These are phyloP conservation scores for Brachypodius melanocephalos DNA, from an alignment of 2,113 vertebrate species.

Conservation along the genomic window DNA sequence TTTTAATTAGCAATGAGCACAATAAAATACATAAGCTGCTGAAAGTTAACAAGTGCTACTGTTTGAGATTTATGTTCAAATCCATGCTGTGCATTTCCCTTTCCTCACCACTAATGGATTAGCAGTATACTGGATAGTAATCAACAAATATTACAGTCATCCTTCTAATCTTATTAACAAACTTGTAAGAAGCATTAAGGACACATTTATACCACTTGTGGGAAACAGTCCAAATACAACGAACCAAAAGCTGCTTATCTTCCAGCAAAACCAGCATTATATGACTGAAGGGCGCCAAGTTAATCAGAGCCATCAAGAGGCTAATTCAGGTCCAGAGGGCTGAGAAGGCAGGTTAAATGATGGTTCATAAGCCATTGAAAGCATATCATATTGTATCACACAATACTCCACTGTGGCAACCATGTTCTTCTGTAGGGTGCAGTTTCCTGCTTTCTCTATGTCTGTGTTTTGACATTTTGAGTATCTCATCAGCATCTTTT, in stretches of 20 bases:
- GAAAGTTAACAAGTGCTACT: constrained; percentile 74
- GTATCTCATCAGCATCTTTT: constrained; percentile 21
- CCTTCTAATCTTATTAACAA: constrained; percentile 71
- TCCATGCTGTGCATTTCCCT: constrained; percentile 45
- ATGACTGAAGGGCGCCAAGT: constrained; percentile 9
- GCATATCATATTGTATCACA: not conserved
- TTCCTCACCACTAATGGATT: constrained; percentile 25
- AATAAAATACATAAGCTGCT: constrained; percentile 69
- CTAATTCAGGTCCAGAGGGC: constrained; percentile 30
- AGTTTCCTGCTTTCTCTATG: constrained; percentile 27
- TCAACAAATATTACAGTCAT: constrained; percentile 71
- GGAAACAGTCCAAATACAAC: constrained; percentile 74
- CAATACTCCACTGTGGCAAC: not conserved
- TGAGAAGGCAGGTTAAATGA: constrained; percentile 44
- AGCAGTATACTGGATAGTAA: constrained; percentile 53
- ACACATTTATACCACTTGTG: constrained; percentile 73
- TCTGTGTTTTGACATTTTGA: constrained; percentile 46
- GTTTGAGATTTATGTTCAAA: constrained; percentile 70
- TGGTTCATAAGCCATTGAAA: not conserved
- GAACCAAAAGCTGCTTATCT: constrained; percentile 70
- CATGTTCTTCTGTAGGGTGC: constrained; percentile 18
- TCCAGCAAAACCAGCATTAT: constrained; percentile 24
- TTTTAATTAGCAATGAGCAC: constrained; percentile 75
- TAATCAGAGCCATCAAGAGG: constrained; percentile 48
- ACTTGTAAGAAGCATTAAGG: constrained; percentile 71